Conservation (phyloP, 2,113 vertebrate species). For the Athene noctua region DNA sequence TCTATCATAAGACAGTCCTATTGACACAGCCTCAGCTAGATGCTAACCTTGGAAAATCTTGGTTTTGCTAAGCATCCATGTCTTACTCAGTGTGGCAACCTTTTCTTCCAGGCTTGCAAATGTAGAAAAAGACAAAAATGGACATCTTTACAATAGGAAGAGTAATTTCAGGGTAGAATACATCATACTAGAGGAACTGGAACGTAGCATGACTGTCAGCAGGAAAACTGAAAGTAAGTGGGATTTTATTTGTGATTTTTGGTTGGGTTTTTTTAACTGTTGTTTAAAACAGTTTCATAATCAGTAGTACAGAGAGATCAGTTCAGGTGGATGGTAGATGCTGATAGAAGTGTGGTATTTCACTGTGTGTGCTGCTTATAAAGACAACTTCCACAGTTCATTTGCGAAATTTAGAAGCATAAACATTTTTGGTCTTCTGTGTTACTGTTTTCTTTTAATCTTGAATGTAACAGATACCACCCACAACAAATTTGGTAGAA, state of each 20-base stretch:
- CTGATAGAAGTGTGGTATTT: not conserved
- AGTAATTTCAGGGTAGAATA: constrained; percentile 75
- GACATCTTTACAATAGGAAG: constrained; percentile 77
- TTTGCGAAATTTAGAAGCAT: not conserved
- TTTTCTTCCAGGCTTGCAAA: constrained; percentile 79
- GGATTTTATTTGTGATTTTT: not conserved
- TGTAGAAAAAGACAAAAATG: constrained; percentile 82
- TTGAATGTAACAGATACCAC: not conserved
- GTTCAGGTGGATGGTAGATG: not conserved
- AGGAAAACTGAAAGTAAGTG: constrained; percentile 83
- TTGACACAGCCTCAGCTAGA: not conserved
- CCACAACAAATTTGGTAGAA: not conserved
- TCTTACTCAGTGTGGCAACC: not conserved
- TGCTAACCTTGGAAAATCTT: not conserved
- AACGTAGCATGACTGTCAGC: constrained; percentile 74
- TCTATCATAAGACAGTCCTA: not conserved
- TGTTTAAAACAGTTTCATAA: not conserved
- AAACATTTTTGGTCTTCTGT: not conserved
- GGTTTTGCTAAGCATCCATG: not conserved
- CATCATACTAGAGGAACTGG: constrained; percentile 78
- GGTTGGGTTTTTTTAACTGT: not conserved
- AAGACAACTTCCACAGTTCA: not conserved
- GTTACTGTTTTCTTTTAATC: not conserved
- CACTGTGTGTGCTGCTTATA: not conserved
- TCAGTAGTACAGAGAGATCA: not conserved